These are phyloP conservation scores for Hypselothyrea guttata DNA, from an alignment of 2,888 invertebrate species.

Conservation along the genomic window DNA sequence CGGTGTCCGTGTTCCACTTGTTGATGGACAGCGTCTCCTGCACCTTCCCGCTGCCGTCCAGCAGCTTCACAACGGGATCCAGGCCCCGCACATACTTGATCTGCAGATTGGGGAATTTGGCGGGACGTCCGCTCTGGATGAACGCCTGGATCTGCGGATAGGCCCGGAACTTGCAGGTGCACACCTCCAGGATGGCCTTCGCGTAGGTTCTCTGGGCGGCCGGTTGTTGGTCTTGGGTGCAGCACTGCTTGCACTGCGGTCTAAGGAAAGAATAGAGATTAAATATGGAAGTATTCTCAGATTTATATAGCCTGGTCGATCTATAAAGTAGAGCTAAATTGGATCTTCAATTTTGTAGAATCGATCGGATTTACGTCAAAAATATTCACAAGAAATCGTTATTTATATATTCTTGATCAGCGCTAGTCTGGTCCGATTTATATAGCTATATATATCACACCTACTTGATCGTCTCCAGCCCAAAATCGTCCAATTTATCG, in stretches of 20 bases:
- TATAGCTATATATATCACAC: neutral
- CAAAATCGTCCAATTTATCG: constrained; percentile 89
- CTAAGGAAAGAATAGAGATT: constrained; percentile 80
- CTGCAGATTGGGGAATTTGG: constrained; percentile 94
- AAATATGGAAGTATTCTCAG: too few relatives aligned
- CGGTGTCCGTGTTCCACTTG: constrained; percentile 99
- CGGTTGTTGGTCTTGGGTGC: constrained; percentile 88
- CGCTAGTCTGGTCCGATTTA: too few relatives aligned
- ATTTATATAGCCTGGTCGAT: too few relatives aligned
- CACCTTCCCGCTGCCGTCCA: constrained; percentile 92
- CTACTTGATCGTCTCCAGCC: constrained; percentile 77
- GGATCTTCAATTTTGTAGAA: too few relatives aligned
- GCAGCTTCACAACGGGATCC: constrained; percentile 95
- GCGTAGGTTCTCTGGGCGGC: constrained; percentile 90
- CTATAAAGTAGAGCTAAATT: too few relatives aligned
- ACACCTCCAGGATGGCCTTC: constrained; percentile 96
- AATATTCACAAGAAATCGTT: too few relatives aligned
- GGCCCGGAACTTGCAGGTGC: constrained; percentile 98
- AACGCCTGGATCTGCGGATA: constrained; percentile 99
- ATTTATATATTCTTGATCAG: too few relatives aligned
- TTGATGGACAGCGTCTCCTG: constrained; percentile 96
- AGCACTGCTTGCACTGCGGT: constrained; percentile 88
- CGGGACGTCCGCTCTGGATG: constrained; percentile 95
- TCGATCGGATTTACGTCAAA: too few relatives aligned
- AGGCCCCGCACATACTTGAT: constrained; percentile 96